Conservation (phyloP, 2,888 invertebrate species). For the Dicyrtomina minuta region DNA sequence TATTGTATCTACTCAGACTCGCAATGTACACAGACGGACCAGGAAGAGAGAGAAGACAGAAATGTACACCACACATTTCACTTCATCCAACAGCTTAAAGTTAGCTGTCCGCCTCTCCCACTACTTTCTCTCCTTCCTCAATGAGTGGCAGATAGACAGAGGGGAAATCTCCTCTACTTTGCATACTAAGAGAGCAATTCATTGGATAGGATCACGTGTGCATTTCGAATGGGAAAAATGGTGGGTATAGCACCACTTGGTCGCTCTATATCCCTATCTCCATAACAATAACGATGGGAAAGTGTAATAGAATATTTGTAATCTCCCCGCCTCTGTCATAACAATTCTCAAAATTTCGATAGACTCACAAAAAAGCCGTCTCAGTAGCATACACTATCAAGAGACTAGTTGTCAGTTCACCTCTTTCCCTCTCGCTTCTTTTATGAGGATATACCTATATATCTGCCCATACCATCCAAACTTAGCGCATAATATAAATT, state of each 20-base stretch:
- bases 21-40: neutral
- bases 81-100: neutral
- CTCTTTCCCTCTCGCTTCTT: too few species aligned
- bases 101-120: too few species aligned
- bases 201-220: too few species aligned
- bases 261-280: conserved; percentile 1
- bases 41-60: neutral
- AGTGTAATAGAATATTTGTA: conserved; percentile 23
- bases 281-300: conserved; percentile 14
- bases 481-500: too few species aligned
- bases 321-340: conserved; percentile 5
- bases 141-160: too few species aligned
- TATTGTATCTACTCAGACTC: neutral
- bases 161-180: too few species aligned
- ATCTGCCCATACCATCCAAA: too few species aligned
- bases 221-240: too few species aligned
- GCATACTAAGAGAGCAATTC: too few species aligned
- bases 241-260: neutral
- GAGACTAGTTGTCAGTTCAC: too few species aligned
- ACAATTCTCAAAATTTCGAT: conserved; percentile 10
- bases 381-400: too few species aligned
- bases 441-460: too few species aligned
- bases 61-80: conserved; percentile 2
- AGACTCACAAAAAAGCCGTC: neutral
- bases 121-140: neutral